Percentiles rank a stretch among this genome's conserved stretches.
These are phyloP conservation scores for Eurytoma californica DNA, from an alignment of 2,888 invertebrate genomes.

Conservation along the genomic window DNA sequence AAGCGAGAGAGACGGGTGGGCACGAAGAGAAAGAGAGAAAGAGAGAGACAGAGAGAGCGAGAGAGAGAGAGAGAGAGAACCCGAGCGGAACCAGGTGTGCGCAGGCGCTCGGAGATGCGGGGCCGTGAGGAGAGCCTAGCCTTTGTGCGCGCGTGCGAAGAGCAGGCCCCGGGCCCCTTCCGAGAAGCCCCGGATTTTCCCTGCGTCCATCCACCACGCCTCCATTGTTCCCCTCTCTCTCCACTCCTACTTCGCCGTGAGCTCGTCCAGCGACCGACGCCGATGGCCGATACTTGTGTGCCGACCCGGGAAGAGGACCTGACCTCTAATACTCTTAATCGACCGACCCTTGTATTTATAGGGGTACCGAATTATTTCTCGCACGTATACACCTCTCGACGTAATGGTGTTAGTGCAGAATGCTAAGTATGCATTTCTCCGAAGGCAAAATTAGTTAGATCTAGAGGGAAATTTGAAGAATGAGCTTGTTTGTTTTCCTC, in stretches of 20 bases:
- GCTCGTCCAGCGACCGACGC: no score
- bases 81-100: conserved; percentile 27
- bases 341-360: no score
- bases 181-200: conserved; percentile 17
- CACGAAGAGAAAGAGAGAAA: background rate
- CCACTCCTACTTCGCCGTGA: background rate
- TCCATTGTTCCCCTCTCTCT: background rate
- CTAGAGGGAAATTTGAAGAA: no score
- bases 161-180: conserved; percentile 10
- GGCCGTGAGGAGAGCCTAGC: background rate
- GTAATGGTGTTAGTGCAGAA: no score
- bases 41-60: conserved; percentile 12
- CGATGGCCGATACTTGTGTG: no score
- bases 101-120: background rate
- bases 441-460: no score
- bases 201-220: background rate
- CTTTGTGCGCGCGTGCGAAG: conserved; percentile 7
- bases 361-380: no score
- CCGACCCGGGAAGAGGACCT: no score
- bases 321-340: no score
- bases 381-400: no score
- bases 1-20: background rate
- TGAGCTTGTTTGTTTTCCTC: no score
- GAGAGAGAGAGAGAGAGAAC: conserved; percentile 18
- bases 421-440: no score